Evolutionary conservation across 2,797 vertebrate genomes (phyloP).

Genomic region (Paramormyrops hopkinsi): DNA sequence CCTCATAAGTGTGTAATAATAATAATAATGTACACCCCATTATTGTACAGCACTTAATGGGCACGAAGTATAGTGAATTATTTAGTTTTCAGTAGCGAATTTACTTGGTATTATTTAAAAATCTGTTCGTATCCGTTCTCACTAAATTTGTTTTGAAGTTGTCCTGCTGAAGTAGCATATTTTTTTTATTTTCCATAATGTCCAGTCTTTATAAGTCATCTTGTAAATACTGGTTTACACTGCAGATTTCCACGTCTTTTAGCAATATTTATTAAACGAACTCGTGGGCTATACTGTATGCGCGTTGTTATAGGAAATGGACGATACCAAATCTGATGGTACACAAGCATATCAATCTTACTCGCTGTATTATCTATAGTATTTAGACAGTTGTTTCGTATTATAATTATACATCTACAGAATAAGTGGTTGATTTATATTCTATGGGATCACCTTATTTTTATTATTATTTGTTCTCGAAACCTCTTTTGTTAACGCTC

Average conservation of each 20-base stretch:
- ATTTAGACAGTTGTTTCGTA: not conserved
- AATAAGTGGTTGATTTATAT: not conserved
- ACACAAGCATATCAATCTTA: not conserved
- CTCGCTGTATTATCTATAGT: not conserved
- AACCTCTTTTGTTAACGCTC: not conserved
- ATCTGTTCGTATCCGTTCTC: not conserved
- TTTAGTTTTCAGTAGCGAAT: not conserved
- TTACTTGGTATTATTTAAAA: not conserved
- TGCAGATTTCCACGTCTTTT: not conserved
- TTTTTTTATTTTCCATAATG: not conserved
- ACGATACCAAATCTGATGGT: conserved; percentile 32
- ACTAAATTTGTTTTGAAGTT: not conserved
- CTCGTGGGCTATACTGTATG: conserved; percentile 5
- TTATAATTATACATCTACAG: not conserved
- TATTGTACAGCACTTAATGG: not conserved
- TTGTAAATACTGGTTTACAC: conserved; percentile 13
- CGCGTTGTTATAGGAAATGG: conserved; percentile 28
- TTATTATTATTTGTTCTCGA: not conserved
- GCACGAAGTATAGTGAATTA: not conserved
- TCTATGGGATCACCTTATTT: not conserved
- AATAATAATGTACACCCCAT: not conserved
- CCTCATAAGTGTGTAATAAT: not conserved
- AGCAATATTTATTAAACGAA: conserved; percentile 12
- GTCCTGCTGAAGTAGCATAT: not conserved
- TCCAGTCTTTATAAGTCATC: not conserved